phyloP scores from a whole-genome alignment of 2,113 vertebrate species.

The Xenopus laevis region DNA sequence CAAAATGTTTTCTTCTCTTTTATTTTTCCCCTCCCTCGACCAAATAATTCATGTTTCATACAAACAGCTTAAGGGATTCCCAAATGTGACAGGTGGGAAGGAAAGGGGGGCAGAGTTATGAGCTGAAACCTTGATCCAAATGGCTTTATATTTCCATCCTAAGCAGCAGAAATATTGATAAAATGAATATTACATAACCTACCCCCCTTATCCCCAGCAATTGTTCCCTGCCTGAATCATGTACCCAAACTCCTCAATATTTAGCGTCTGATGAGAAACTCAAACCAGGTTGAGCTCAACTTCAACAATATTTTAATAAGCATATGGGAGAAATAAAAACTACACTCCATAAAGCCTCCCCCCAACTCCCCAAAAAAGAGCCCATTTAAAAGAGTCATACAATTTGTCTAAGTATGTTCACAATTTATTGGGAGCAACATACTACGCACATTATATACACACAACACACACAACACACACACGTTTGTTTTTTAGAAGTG shows the following conservation, averaged over 20 bases:
- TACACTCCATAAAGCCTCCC: background rate
- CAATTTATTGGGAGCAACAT: too few species aligned
- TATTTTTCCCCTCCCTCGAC: constrained; percentile 37
- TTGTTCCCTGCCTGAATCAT: background rate
- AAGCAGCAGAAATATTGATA: constrained; percentile 62
- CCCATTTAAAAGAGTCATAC: constrained; percentile 5
- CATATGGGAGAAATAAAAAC: constrained; percentile 27
- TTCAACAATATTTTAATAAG: constrained; percentile 9
- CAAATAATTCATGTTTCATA: constrained; percentile 58
- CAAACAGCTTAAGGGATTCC: constrained; percentile 63
- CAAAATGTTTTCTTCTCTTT: constrained; percentile 62
- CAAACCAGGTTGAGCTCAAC: constrained; percentile 5
- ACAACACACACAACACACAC: too few species aligned
- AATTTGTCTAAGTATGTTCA: constrained; percentile 19
- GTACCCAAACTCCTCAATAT: background rate
- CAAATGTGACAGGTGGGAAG: constrained; percentile 70
- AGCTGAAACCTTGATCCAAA: constrained; percentile 73
- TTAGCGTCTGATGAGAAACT: constrained; percentile 8
- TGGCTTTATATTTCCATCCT: constrained; percentile 68
- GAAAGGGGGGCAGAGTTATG: constrained; percentile 70
- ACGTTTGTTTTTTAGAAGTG: constrained; percentile 25
- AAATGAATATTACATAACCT: constrained; percentile 52
- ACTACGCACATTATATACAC: too few species aligned
- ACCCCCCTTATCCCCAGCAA: background rate
- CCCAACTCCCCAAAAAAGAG: background rate